A percentile compares a stretch with the other conserved stretches of the same genome.
phyloP scores from a whole-genome alignment of 2,113 vertebrate genomes.

The Tricholaema leucomelas region DNA sequence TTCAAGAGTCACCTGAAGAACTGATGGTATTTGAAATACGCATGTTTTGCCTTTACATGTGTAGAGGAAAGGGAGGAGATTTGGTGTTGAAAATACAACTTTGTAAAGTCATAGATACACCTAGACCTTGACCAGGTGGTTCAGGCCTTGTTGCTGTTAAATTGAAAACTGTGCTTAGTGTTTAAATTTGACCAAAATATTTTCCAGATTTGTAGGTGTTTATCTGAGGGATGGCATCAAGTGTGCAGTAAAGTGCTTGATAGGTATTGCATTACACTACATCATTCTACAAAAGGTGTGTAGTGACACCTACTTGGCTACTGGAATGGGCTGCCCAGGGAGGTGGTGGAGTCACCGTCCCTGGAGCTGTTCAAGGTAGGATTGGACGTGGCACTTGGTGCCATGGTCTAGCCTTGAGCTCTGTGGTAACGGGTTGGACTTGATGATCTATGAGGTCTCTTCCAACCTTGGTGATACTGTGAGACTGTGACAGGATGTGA shows the following conservation, averaged over 20 bases:
- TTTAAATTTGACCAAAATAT: not conserved
- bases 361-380: too few species aligned
- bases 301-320: too few species aligned
- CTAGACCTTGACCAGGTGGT: not conserved
- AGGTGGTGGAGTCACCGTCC: too few species aligned
- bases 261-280: not conserved
- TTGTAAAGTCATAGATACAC: not conserved
- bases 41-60: not conserved
- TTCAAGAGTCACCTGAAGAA: not conserved
- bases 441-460: too few species aligned
- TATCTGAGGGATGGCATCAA: not conserved
- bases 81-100: not conserved
- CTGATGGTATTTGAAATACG: constrained; percentile 32
- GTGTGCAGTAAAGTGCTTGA: not conserved
- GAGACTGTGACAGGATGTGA: too few species aligned
- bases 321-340: too few species aligned
- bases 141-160: not conserved
- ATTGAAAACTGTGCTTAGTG: not conserved
- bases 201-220: not conserved
- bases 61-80: constrained; percentile 13
- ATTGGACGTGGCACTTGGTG: too few species aligned
- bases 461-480: too few species aligned
- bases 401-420: too few species aligned
- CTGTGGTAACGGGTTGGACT: too few species aligned
- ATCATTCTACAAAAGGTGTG: too few species aligned